phyloP scores from a whole-genome alignment of 2,113 vertebrate genomes.

The Petaurus breviceps region DNA sequence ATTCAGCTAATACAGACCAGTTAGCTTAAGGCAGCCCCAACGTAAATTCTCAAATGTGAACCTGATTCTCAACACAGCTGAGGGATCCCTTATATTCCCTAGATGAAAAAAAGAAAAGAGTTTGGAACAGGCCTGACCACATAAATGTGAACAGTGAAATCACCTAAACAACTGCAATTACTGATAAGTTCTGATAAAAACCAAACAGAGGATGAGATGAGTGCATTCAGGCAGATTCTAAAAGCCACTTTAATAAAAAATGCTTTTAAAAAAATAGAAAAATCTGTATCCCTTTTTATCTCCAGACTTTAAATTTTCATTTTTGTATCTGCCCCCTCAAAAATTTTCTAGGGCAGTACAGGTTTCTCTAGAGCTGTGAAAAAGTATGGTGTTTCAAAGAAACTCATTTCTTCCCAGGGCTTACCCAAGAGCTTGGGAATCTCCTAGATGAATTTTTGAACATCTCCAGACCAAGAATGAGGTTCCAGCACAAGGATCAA shows the following conservation, averaged over 20 bases:
- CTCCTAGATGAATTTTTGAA: not conserved
- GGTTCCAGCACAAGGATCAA: not conserved
- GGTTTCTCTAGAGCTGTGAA: not conserved
- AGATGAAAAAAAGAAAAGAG: not conserved
- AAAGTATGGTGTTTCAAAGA: not conserved
- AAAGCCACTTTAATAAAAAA: not conserved
- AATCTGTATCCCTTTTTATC: not conserved
- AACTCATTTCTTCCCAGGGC: not conserved
- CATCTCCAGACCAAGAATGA: not conserved
- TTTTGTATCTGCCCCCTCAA: not conserved
- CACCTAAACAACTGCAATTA: not conserved
- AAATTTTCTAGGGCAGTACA: not conserved
- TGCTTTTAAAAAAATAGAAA: not conserved
- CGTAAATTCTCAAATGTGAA: not conserved
- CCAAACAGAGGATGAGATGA: not conserved
- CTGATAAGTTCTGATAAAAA: not conserved
- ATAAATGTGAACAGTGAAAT: not conserved
- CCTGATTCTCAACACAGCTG: not conserved
- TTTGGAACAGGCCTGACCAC: not conserved
- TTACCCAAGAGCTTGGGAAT: not conserved
- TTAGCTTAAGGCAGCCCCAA: not conserved
- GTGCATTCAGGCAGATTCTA: not conserved
- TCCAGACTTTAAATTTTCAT: not conserved
- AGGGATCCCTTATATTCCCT: not conserved
- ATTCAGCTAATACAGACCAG: not conserved